These are phyloP conservation scores for Epinotia demarniana DNA, from an alignment of 2,888 invertebrate genomes.

Conservation along the genomic window DNA sequence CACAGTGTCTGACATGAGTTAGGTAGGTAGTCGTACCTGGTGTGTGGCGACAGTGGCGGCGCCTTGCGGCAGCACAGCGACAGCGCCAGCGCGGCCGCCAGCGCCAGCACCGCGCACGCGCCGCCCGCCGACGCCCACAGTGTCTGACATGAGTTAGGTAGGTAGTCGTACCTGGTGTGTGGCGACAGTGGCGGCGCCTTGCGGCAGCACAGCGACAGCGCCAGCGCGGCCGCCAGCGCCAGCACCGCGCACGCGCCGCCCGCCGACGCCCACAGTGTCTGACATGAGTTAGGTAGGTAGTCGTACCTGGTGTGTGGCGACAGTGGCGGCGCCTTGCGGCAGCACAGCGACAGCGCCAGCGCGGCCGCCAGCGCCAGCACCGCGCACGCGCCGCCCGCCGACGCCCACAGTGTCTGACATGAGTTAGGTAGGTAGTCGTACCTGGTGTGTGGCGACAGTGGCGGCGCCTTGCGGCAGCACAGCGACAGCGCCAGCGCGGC, in stretches of 20 bases:
- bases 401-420: constrained; percentile 72
- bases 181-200: too few species aligned
- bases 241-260: constrained; percentile 1
- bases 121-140: constrained; percentile 65
- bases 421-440: constrained; percentile 31
- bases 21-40: too few species aligned
- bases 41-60: too few species aligned
- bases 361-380: background rate
- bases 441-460: constrained; percentile 70
- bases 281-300: too few species aligned
- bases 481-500: constrained; percentile 77
- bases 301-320: constrained; percentile 68
- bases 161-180: too few species aligned
- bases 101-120: too few species aligned
- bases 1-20: too few species aligned
- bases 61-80: too few species aligned
- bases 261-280: constrained; percentile 60
- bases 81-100: too few species aligned
- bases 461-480: constrained; percentile 70
- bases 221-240: background rate
- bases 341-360: constrained; percentile 74
- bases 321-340: constrained; percentile 64
- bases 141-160: too few species aligned
- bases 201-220: background rate
- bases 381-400: constrained; percentile 1